These are phyloP conservation scores for Rhinichthys osculus DNA, from an alignment of 2,797 vertebrate genomes.

Conservation along the genomic window DNA sequence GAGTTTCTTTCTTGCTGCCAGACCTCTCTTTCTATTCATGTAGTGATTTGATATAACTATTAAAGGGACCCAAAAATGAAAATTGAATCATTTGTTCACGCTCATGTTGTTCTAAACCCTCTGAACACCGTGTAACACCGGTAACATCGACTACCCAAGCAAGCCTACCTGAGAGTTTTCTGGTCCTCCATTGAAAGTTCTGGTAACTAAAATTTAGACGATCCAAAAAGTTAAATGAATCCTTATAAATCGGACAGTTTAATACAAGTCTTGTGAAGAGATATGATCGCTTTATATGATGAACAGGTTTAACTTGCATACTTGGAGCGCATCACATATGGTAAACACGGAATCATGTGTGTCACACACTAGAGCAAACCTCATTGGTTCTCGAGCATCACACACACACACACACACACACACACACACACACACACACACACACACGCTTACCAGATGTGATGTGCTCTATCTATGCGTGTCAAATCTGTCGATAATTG, in stretches of 20 bases:
- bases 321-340: neutral
- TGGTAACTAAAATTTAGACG: neutral
- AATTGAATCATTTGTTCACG: neutral
- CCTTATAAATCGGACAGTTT: neutral
- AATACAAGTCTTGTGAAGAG: neutral
- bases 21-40: neutral
- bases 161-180: neutral
- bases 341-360: neutral
- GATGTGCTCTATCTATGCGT: neutral
- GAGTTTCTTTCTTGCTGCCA: constrained; percentile 70
- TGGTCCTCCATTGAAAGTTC: neutral
- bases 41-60: neutral
- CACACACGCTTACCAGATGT: neutral
- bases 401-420: neutral
- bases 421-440: no score
- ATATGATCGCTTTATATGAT: neutral
- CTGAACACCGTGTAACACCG: neutral
- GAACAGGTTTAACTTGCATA: neutral
- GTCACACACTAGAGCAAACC: neutral
- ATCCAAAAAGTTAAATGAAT: neutral
- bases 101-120: neutral
- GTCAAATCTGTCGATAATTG: neutral
- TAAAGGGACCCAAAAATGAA: neutral
- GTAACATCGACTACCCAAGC: neutral
- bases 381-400: neutral